Conservation (phyloP, 2,888 invertebrate species). For the Thereva nobilitata region DNA sequence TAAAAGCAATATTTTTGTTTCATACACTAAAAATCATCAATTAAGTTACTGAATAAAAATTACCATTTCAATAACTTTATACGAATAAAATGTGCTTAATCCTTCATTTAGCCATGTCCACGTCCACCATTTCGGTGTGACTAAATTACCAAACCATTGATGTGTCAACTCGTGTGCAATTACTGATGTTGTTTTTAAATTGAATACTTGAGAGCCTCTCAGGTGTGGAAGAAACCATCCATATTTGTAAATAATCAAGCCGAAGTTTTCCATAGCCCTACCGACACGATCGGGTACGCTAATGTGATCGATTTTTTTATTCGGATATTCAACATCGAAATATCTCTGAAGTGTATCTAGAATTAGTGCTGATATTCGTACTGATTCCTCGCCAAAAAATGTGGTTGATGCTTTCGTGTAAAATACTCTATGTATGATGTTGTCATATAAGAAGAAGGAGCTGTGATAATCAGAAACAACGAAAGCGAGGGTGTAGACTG, state of each 20-base stretch:
- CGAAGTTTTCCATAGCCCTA: conserved; percentile 95
- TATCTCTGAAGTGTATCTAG: conserved; percentile 71
- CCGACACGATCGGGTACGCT: conserved; percentile 82
- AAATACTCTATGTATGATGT: conserved; percentile 38
- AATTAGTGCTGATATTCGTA: conserved; percentile 72
- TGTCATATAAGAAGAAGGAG: conserved; percentile 42
- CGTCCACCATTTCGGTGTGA: conserved; percentile 72
- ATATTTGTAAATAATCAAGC: conserved; percentile 69
- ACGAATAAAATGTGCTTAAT: conserved; percentile 59
- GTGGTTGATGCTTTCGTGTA: conserved; percentile 37
- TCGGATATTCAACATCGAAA: conserved; percentile 72
- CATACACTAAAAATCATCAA: too few relatives aligned
- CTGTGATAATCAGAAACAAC: conserved; percentile 66
- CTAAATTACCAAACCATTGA: conserved; percentile 80
- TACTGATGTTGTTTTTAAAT: conserved; percentile 50
- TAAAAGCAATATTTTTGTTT: too few relatives aligned
- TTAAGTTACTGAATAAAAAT: too few relatives aligned
- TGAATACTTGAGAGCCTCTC: background rate
- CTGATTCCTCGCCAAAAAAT: conserved; percentile 61
- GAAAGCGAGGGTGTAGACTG: conserved; percentile 80
- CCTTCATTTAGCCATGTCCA: conserved; percentile 76
- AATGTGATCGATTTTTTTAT: conserved; percentile 85
- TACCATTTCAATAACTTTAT: conserved; percentile 18
- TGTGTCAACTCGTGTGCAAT: conserved; percentile 68
- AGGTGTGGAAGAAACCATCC: conserved; percentile 45